Evolutionary conservation across 2,888 invertebrate species (phyloP).

Genomic region (Tenthredo scrophulariae): DNA sequence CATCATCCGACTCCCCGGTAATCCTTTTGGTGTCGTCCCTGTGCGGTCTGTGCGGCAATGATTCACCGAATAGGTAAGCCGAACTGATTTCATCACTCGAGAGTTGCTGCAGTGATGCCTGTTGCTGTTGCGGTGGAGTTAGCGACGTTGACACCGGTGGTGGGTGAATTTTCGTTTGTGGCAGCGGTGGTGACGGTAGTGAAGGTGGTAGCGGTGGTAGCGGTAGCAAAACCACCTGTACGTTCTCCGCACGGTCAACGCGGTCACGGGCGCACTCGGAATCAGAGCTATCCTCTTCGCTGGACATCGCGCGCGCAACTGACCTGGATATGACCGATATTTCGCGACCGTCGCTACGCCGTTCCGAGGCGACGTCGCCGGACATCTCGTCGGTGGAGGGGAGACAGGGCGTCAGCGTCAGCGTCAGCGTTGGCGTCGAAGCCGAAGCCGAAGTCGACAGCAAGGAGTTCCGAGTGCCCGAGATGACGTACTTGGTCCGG

Average conservation of each 20-base stretch:
- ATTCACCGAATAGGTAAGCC: not conserved
- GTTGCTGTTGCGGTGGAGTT: slow-evolving; percentile 3
- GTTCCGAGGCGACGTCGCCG: slow-evolving; percentile 37
- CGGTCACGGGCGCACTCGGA: slow-evolving; percentile 63
- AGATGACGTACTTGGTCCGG: slow-evolving; percentile 24
- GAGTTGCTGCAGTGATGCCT: not conserved
- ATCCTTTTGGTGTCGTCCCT: not conserved
- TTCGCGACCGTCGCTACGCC: slow-evolving; percentile 39
- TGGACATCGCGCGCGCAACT: slow-evolving; percentile 74
- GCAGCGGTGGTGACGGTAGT: not conserved
- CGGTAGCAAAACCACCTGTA: slow-evolving; percentile 34
- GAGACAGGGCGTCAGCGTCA: not conserved
- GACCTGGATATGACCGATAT: slow-evolving; percentile 58
- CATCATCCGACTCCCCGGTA: not conserved
- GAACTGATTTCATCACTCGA: not conserved
- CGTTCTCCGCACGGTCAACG: slow-evolving; percentile 14
- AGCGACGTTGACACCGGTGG: not conserved
- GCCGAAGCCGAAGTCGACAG: not conserved
- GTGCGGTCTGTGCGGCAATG: not conserved
- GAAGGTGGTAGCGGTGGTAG: not conserved
- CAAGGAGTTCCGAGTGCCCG: slow-evolving; percentile 7
- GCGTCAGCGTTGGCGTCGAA: too few relatives aligned
- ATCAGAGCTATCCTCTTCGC: slow-evolving; percentile 71
- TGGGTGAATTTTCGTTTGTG: not conserved
- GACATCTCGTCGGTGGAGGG: slow-evolving; percentile 25